phyloP scores from a whole-genome alignment of 2,113 vertebrate genomes.

The Mohoua ochrocephala region DNA sequence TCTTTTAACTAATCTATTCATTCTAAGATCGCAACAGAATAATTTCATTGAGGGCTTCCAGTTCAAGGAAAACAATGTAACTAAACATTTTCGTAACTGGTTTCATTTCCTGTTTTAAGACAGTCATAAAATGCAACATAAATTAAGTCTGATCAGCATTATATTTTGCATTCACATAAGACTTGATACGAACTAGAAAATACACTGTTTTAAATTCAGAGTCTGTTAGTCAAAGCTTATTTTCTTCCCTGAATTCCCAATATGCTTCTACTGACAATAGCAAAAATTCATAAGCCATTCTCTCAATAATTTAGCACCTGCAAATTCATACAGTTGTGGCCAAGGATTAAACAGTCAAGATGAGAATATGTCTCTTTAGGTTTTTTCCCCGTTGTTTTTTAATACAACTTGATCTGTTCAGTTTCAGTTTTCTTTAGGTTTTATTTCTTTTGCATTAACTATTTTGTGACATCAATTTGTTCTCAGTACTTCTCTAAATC shows the following conservation, averaged over 20 bases:
- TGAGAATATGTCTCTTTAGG: neutral
- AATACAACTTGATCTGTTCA: neutral
- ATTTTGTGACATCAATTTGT: neutral
- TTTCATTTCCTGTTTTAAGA: neutral
- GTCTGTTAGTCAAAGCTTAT: neutral
- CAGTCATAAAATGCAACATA: neutral
- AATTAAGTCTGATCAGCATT: neutral
- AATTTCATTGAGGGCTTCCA: neutral
- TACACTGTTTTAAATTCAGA: neutral
- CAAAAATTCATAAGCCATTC: neutral
- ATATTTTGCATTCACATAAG: neutral
- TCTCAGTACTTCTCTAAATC: neutral
- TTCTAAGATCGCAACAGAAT: neutral
- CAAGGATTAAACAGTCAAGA: neutral
- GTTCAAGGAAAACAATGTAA: neutral
- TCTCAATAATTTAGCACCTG: neutral
- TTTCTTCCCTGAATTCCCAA: neutral
- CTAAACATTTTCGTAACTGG: neutral
- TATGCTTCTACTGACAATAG: neutral
- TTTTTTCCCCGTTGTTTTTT: neutral
- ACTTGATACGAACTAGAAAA: neutral
- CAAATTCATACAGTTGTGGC: neutral
- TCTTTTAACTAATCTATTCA: neutral
- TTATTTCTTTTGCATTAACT: neutral
- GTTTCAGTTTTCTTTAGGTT: neutral